A percentile compares a stretch with the other conserved stretches of the same genome.
Evolutionary conservation across 1,140 invertebrate species (phyloP).

Genomic region (Zaprionus lachaisei): DNA sequence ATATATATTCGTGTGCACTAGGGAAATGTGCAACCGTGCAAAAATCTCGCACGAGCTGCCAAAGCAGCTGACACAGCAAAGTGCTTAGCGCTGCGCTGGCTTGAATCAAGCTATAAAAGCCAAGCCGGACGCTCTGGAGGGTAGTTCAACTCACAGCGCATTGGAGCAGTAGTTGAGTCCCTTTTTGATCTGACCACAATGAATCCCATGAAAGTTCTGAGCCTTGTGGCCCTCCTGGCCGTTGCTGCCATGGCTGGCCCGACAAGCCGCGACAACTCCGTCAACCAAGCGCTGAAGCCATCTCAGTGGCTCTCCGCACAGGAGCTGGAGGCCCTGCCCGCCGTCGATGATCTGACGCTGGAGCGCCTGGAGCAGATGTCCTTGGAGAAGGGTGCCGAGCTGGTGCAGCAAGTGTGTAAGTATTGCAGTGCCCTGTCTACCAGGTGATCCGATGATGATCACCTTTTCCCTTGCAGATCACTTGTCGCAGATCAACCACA

Average conservation of each 20-base stretch:
- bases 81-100: background rate
- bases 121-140: background rate
- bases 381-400: conserved; percentile 68
- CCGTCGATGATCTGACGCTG: conserved; percentile 68
- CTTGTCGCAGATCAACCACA: conserved; percentile 66
- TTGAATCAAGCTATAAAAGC: conserved; percentile 43
- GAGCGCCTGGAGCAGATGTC: conserved; percentile 69
- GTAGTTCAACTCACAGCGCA: conserved; percentile 62
- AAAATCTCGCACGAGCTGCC: background rate
- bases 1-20: background rate
- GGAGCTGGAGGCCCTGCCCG: conserved; percentile 59
- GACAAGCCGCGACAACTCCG: conserved; percentile 46
- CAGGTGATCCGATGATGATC: background rate
- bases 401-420: conserved; percentile 69
- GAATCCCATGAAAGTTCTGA: conserved; percentile 70
- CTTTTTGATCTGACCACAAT: conserved; percentile 37
- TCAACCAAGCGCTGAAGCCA: conserved; percentile 66
- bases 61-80: conserved; percentile 39
- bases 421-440: background rate
- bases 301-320: conserved; percentile 59
- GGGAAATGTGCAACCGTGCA: conserved; percentile 22
- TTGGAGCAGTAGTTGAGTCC: conserved; percentile 48
- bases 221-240: conserved; percentile 65
- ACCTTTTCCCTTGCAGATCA: conserved; percentile 47
- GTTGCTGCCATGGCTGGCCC: conserved; percentile 54